phyloP scores from a whole-genome alignment of 2,797 vertebrate species.

The Platyrinchus mystaceus region DNA sequence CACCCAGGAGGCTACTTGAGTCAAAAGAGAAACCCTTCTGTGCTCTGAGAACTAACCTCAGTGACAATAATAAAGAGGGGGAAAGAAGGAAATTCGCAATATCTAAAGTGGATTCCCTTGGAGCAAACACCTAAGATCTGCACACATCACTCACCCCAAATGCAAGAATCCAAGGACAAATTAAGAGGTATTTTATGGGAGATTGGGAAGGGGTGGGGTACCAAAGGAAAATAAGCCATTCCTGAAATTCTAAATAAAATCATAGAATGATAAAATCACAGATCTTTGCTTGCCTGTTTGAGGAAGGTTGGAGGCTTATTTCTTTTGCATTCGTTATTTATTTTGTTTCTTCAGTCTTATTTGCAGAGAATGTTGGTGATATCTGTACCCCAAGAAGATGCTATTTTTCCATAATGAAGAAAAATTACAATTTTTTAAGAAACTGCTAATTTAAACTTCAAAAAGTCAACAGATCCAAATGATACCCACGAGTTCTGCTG shows the following conservation, averaged over 20 bases:
- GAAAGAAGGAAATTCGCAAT: neutral
- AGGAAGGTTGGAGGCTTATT: neutral
- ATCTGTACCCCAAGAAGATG: neutral
- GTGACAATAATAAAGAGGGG: neutral
- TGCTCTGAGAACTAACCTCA: neutral
- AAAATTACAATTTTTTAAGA: neutral
- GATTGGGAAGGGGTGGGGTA: accelerated
- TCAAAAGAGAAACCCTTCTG: conserved; percentile 1
- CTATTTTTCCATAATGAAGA: neutral
- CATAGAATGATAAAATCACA: neutral
- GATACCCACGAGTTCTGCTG: neutral
- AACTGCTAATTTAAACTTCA: neutral
- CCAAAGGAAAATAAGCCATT: neutral
- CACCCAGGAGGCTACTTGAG: neutral
- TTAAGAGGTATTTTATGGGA: neutral
- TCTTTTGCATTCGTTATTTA: neutral
- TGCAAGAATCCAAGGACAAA: neutral
- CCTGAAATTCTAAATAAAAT: neutral
- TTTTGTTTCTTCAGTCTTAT: neutral
- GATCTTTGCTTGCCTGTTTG: neutral
- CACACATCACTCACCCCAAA: neutral
- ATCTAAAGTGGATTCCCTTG: neutral
- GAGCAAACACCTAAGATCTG: neutral
- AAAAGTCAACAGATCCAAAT: neutral
- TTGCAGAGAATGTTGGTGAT: neutral